These are phyloP conservation scores for Oreotragus oreotragus DNA, from an alignment of 2,113 vertebrate species.

Conservation along the genomic window DNA sequence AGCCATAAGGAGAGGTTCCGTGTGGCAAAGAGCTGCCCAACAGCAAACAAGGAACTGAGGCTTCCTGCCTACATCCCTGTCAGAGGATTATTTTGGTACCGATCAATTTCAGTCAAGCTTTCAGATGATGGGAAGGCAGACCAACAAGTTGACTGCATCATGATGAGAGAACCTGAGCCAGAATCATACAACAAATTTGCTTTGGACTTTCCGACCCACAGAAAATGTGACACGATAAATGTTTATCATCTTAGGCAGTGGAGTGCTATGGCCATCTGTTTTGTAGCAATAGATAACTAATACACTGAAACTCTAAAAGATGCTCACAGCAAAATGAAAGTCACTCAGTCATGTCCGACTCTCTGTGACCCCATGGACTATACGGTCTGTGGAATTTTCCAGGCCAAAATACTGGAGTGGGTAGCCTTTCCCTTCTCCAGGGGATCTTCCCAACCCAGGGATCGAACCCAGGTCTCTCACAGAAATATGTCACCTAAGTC, in stretches of 20 bases:
- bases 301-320: background rate
- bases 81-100: background rate
- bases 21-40: background rate
- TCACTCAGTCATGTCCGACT: fast-evolving
- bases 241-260: background rate
- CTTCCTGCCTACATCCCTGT: background rate
- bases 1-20: background rate
- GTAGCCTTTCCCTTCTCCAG: background rate
- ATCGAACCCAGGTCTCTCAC: background rate
- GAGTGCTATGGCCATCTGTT: background rate
- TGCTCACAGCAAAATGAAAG: background rate
- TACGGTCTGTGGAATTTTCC: background rate
- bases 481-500: background rate
- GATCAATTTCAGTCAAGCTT: background rate
- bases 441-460: background rate
- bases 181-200: background rate
- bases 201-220: background rate
- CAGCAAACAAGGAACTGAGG: background rate
- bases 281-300: background rate
- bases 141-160: background rate
- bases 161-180: background rate
- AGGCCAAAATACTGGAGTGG: background rate
- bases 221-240: background rate
- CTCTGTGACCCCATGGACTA: background rate
- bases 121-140: fast-evolving